phyloP scores from a whole-genome alignment of 2,113 vertebrate species.

The Podarcis muralis region DNA sequence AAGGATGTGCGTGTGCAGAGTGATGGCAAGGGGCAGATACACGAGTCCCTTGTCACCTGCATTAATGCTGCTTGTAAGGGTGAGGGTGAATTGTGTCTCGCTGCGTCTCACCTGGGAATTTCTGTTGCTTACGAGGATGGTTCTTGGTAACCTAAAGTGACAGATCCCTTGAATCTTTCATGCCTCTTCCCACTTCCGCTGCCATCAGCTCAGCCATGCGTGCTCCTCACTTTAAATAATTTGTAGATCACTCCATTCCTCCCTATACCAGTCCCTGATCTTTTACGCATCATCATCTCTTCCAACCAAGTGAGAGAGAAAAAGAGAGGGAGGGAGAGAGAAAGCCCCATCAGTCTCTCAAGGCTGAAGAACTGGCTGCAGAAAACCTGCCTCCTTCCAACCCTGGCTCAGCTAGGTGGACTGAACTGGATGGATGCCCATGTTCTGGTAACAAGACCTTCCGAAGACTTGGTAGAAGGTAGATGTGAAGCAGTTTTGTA shows the following conservation, averaged over 20 bases:
- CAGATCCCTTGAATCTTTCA: constrained; percentile 92
- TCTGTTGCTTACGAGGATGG: constrained; percentile 80
- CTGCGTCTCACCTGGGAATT: constrained; percentile 70
- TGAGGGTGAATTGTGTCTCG: background rate
- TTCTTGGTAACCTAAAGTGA: constrained; percentile 86
- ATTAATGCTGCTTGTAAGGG: constrained; percentile 66
- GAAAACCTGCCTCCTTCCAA: background rate
- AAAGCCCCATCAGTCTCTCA: background rate
- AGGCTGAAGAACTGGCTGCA: background rate
- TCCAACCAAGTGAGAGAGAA: background rate
- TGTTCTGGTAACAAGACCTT: background rate
- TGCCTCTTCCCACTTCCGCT: constrained; percentile 89
- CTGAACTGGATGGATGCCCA: background rate
- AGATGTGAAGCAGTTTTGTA: background rate
- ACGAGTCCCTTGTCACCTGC: constrained; percentile 15
- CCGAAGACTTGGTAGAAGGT: background rate
- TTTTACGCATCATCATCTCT: background rate
- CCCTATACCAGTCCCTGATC: background rate
- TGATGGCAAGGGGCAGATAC: background rate
- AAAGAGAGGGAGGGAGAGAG: background rate
- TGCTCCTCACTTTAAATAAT: constrained; percentile 87
- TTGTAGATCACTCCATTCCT: constrained; percentile 75
- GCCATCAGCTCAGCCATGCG: constrained; percentile 86
- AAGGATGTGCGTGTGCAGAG: background rate
- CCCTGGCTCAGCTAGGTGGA: background rate